Base-by-base conservation (phyloP, 2,797 vertebrate species). In the Molossus molossus region DNA sequence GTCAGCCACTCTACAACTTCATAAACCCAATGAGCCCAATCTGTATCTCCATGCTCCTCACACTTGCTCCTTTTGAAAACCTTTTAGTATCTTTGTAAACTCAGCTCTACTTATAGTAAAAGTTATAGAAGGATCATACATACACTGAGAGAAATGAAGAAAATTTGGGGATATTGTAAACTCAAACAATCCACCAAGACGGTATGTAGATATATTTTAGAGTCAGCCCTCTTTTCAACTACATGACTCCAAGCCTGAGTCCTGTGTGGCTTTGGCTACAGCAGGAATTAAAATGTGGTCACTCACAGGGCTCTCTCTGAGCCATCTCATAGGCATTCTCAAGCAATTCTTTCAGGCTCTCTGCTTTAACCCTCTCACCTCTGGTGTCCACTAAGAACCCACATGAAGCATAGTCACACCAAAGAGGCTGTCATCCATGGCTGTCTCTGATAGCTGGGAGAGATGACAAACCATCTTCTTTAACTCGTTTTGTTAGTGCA, bases 51-150 rank as follows among this genome's bases (percentile, higher is more conserved):
- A n/a, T 23, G 33, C n/a, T 84, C 45, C 12, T 79, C 3, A 27
- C 1, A 23, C 12, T 55, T 77, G 7, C 27, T 83, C 48, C n/a
- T 67, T 91, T 60, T 53, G 27, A 90, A 82, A 93, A 80, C 15
- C 33, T 50, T 23, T 87, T 83, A 58, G 45, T 65, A 75, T 45
- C 65, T 70, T 75, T n/a, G 58, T 67, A 88, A 84, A 70, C 9
- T 64, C 62, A 82, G 13, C 37, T 83, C 29, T 29, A 86, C 7
- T 69, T 84, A 33, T 81, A 69, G 79, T 86, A 83, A 69, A 69
- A 81, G 9, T 50, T 92, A 64, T 0, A 64, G 40, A 33, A 58
- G 83, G 81, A 88, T 80, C 29, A 77, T 14, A 90, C 9, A 67
- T 0, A 53, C 9, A 12, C 69, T 20, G 15, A 37, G n/a, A 58